These are phyloP conservation scores for Neopelma chrysocephalum DNA, from an alignment of 2,797 vertebrate genomes.

Conservation along the genomic window DNA sequence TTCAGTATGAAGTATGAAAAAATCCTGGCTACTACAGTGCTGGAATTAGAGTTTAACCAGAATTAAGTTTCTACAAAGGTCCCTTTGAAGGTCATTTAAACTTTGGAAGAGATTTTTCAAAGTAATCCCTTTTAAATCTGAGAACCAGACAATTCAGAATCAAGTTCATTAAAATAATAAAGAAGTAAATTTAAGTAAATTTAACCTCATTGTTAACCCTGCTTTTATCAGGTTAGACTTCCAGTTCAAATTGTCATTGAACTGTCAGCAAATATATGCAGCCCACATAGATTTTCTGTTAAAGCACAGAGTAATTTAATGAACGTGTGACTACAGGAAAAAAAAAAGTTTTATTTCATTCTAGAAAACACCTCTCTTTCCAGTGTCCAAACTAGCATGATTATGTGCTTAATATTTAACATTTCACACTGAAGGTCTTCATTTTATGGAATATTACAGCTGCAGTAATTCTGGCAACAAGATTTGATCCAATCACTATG, in stretches of 20 bases:
- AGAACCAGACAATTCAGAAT: neutral
- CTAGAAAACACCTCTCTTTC: neutral
- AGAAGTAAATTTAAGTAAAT: neutral
- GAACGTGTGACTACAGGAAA: neutral
- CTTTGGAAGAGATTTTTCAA: neutral
- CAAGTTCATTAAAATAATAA: neutral
- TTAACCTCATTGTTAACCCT: neutral
- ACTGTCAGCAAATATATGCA: neutral
- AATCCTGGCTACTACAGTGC: neutral
- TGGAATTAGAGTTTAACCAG: conserved; percentile 7
- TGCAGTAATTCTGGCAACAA: neutral
- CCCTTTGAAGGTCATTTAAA: neutral
- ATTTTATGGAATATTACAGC: neutral
- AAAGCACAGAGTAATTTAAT: neutral
- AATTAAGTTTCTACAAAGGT: neutral
- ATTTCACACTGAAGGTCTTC: neutral
- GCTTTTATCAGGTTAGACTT: neutral
- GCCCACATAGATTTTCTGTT: neutral
- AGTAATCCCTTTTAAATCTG: neutral
- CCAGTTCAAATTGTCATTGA: neutral
- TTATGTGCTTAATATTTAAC: neutral
- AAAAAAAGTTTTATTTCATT: neutral
- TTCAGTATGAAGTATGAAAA: neutral
- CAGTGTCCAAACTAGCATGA: neutral
- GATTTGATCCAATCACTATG: neutral